A percentile compares a stretch with the other conserved stretches of the same genome.
These are phyloP conservation scores for Macaria notata DNA, from an alignment of 2,888 invertebrate species.

Conservation along the genomic window DNA sequence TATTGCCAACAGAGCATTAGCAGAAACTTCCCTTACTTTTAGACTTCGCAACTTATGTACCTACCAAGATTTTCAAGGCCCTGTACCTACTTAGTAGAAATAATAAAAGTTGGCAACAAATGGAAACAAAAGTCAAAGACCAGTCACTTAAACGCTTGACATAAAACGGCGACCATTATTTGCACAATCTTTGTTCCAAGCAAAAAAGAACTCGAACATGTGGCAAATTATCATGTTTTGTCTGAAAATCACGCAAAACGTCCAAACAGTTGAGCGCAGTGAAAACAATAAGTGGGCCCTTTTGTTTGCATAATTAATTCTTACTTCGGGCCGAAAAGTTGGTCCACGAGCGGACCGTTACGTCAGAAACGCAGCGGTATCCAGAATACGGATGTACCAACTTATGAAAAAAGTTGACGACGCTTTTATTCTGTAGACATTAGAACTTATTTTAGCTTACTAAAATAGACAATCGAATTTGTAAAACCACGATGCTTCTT, in stretches of 20 bases:
- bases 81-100: not conserved
- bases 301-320: conserved; percentile 78
- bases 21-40: conserved; percentile 38
- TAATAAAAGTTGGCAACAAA: no score
- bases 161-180: no score
- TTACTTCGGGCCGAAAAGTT: conserved; percentile 58
- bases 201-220: conserved; percentile 38
- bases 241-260: conserved; percentile 75
- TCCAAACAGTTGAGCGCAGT: conserved; percentile 67
- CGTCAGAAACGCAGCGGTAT: conserved; percentile 68
- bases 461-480: not conserved
- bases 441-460: not conserved
- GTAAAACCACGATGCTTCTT: conserved; percentile 36
- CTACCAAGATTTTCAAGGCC: conserved; percentile 21
- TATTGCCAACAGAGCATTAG: conserved; percentile 43
- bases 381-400: conserved; percentile 44
- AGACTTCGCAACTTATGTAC: conserved; percentile 24
- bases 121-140: no score
- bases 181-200: not conserved
- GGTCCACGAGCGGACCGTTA: conserved; percentile 68
- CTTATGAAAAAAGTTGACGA: conserved; percentile 18
- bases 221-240: conserved; percentile 54
- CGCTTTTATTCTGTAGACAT: not conserved
- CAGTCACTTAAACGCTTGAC: no score
- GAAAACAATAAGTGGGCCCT: conserved; percentile 68